phyloP scores from a whole-genome alignment of 2,797 vertebrate genomes.

The Lutjanus argentimaculatus region DNA sequence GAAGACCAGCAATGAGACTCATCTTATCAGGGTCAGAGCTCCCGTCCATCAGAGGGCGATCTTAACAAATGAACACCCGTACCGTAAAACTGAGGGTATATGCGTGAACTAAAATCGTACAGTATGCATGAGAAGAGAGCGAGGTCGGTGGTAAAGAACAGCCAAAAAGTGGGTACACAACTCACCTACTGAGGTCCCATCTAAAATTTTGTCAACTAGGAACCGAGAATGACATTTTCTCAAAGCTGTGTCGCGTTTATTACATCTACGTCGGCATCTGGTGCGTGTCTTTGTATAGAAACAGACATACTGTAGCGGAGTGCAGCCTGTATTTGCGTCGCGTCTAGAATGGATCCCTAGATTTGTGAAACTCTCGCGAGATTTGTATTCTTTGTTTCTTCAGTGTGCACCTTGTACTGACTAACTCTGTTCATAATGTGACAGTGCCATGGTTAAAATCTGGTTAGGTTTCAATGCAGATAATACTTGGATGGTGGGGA shows the following conservation, averaged over 20 bases:
- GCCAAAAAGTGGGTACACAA: not conserved
- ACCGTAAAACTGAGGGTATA: slow-evolving; percentile 28
- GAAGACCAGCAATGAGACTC: not conserved
- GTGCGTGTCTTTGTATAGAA: slow-evolving; percentile 2
- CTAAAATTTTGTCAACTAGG: not conserved
- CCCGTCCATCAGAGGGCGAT: slow-evolving; percentile 38
- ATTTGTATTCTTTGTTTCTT: too few species aligned
- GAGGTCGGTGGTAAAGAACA: not conserved
- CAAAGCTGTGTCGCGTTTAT: slow-evolving; percentile 8
- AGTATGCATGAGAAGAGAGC: too few species aligned
- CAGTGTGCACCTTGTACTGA: too few species aligned
- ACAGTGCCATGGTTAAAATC: too few species aligned
- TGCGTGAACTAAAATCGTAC: not conserved
- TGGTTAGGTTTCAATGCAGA: too few species aligned
- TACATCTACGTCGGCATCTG: not conserved
- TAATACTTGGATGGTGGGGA: too few species aligned
- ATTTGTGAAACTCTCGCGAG: too few species aligned
- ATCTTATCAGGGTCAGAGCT: not conserved
- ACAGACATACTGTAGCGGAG: not conserved
- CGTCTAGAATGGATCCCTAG: too few species aligned
- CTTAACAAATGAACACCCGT: not conserved
- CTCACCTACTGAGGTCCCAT: not conserved
- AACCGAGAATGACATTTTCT: not conserved
- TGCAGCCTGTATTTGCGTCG: too few species aligned
- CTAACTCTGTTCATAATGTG: too few species aligned